Conservation (phyloP, 2,797 vertebrate genomes). For the Triplophysa yarkandensis region DNA sequence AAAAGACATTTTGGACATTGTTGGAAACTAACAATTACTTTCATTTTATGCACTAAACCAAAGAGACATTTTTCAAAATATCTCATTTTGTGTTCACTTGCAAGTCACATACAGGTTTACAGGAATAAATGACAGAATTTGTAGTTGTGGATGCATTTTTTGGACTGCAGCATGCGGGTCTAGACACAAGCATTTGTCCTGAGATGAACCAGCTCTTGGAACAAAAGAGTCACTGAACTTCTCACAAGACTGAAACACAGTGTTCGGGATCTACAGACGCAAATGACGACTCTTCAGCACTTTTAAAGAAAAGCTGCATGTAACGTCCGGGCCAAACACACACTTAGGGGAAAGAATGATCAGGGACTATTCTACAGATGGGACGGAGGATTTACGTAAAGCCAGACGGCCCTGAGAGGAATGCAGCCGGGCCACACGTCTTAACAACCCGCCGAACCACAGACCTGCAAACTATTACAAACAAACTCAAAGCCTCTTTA, state of each 20-base stretch:
- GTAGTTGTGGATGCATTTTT: no score
- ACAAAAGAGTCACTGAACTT: slow-evolving; percentile 21
- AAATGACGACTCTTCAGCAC: neutral
- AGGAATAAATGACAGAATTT: no score
- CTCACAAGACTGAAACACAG: neutral
- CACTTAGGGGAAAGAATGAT: slow-evolving; percentile 30
- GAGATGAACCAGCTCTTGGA: slow-evolving; percentile 6
- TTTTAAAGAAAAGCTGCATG: neutral
- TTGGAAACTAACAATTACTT: no score
- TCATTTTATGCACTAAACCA: no score
- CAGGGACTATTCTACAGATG: neutral
- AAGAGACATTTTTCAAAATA: no score
- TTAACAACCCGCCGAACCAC: neutral
- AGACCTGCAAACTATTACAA: neutral
- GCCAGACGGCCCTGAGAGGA: neutral
- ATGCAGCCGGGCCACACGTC: slow-evolving; percentile 14
- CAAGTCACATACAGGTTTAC: no score
- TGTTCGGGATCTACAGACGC: neutral
- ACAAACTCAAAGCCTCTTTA: neutral
- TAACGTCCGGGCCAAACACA: slow-evolving; percentile 12
- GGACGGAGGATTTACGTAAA: slow-evolving; percentile 3
- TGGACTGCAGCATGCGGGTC: neutral
- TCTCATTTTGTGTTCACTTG: no score
- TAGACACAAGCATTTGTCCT: slow-evolving; percentile 1
- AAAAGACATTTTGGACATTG: no score